phyloP scores from a whole-genome alignment of 2,888 invertebrate genomes.

The Hylaea fasciaria region DNA sequence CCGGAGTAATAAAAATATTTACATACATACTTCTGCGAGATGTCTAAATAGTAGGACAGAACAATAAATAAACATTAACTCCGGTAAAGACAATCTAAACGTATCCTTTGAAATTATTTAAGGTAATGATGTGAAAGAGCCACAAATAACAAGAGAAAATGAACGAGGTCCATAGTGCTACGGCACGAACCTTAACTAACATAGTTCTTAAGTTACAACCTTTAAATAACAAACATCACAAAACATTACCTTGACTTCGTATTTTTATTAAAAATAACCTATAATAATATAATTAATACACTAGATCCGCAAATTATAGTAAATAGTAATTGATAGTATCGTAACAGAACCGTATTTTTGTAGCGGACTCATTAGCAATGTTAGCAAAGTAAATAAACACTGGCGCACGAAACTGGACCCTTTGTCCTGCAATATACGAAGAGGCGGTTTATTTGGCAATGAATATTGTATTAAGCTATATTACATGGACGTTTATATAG shows the following conservation, averaged over 20 bases:
- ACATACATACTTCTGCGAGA: no score
- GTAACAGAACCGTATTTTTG: slow-evolving; percentile 10
- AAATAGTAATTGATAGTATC: background rate
- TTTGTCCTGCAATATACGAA: slow-evolving; percentile 5
- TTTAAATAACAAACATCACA: no score
- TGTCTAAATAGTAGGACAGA: no score
- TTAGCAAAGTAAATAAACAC: slow-evolving; percentile 14
- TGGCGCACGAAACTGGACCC: slow-evolving; percentile 7
- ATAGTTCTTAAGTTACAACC: no score
- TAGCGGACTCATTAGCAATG: slow-evolving; percentile 8
- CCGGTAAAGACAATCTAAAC: no score
- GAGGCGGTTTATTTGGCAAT: slow-evolving; percentile 16
- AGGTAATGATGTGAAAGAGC: no score
- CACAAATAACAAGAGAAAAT: no score
- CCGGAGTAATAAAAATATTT: no score
- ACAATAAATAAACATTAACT: no score
- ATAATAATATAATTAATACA: background rate
- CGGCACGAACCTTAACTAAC: no score
- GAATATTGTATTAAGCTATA: slow-evolving; percentile 19
- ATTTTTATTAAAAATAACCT: background rate
- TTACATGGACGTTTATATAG: background rate
- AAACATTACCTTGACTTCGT: background rate
- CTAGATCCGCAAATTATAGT: background rate
- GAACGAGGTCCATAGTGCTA: no score
- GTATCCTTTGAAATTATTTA: no score